A percentile compares a stretch with the other conserved stretches of the same genome.
Evolutionary conservation across 2,888 invertebrate genomes (phyloP).

Genomic region (Diplazon laetatorius): DNA sequence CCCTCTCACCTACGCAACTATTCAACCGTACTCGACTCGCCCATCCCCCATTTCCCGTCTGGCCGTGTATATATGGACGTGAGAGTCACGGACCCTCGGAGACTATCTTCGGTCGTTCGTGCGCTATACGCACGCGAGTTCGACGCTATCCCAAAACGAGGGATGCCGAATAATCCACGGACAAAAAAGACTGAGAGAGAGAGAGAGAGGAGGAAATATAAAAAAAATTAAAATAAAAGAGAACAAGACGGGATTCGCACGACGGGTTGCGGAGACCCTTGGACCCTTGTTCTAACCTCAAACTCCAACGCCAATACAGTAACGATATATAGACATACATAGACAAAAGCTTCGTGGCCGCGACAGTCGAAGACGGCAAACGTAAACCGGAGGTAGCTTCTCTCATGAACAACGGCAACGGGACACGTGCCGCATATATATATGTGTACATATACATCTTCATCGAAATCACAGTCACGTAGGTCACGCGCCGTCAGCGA

Average conservation of each 20-base stretch:
- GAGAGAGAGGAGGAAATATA: background rate
- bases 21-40: slow-evolving; percentile 17
- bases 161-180: background rate
- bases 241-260: background rate
- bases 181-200: slow-evolving; percentile 5
- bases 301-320: slow-evolving; percentile 2
- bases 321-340: background rate
- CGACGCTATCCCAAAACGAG: background rate
- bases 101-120: slow-evolving; percentile 32
- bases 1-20: slow-evolving; percentile 16
- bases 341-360: slow-evolving; percentile 3
- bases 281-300: background rate
- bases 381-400: slow-evolving; percentile 31
- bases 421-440: slow-evolving; percentile 58
- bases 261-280: background rate
- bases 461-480: slow-evolving; percentile 63
- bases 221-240: background rate
- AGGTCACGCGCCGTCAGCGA: slow-evolving; percentile 54
- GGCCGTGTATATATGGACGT: no score
- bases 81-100: no score
- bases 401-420: slow-evolving; percentile 49
- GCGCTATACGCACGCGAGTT: background rate
- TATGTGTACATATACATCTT: no score
- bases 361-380: slow-evolving; percentile 4
- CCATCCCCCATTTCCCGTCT: no score